phyloP scores from a whole-genome alignment of 1,140 invertebrate species.

The Sminthurinus signatus region DNA sequence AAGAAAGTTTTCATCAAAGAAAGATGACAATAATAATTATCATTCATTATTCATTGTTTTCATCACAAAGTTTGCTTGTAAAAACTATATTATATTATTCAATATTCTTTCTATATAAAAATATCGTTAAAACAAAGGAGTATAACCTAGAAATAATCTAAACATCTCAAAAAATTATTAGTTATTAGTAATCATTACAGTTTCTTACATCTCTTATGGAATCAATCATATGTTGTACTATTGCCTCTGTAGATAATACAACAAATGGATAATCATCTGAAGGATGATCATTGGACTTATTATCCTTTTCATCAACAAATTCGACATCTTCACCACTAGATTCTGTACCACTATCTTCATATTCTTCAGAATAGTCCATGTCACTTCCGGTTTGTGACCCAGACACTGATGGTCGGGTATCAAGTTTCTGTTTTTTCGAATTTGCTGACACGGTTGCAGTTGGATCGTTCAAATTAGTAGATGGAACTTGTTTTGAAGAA shows the following conservation, averaged over 20 bases:
- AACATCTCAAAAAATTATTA: too few relatives aligned
- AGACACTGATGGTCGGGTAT: constrained; percentile 4
- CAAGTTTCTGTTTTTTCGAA: constrained; percentile 18
- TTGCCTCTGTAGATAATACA: constrained; percentile 90
- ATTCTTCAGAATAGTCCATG: constrained; percentile 52
- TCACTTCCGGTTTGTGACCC: too few relatives aligned
- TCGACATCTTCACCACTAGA: constrained; percentile 85
- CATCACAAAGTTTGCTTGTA: too few relatives aligned
- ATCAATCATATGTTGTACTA: constrained; percentile 94
- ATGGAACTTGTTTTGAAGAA: background rate
- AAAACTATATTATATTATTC: too few relatives aligned
- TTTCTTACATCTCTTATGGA: constrained; percentile 77
- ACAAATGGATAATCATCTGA: constrained; percentile 87
- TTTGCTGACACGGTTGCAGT: background rate
- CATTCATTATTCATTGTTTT: too few relatives aligned
- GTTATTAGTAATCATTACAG: too few relatives aligned
- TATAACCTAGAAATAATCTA: too few relatives aligned
- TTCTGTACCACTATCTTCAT: constrained; percentile 85
- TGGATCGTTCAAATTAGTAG: background rate
- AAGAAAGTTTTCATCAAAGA: too few relatives aligned
- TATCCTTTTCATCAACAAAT: constrained; percentile 75
- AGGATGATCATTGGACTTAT: constrained; percentile 64
- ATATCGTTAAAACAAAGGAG: constrained; percentile 43
- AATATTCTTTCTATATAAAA: too few relatives aligned
- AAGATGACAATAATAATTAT: too few relatives aligned